Base-by-base conservation (phyloP, 1,140 invertebrate species). In the Drosophila ironensis region DNA sequence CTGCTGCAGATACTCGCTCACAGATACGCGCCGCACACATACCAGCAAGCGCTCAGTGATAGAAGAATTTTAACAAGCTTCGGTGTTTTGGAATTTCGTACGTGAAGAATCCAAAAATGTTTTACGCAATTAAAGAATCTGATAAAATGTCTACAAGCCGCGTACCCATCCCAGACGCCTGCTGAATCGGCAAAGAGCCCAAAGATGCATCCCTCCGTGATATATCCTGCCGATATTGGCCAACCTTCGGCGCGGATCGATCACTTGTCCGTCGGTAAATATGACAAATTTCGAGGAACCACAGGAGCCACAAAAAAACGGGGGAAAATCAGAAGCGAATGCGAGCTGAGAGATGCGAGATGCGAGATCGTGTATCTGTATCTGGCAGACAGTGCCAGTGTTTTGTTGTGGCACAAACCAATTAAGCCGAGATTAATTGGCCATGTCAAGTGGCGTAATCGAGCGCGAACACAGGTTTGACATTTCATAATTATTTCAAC, bases 51-150 rank as follows among this genome's bases (percentile, higher is more conserved):
- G 48, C 42, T 35, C 68, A 82, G 61, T 82, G 80, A 86, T 86
- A 86, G 80, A 86, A 86, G 80, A 86, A 86, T 86, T 86, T 86
- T 86, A 86, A 86, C 80, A 86, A 86, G 80, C 74, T 86, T 38
- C 80, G 80, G 80, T 86, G 80, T 86, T 82, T 86, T 56, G 80
- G 80, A 86, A 86, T 86, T 86, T 86, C 80, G 74, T 84, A 86
- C 80, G 80, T 86, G 80, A 86, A 86, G 80, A 86, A 86, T 86
- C 81, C 80, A 86, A 86, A 86, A 86, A 86, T 86, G 80, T 86
- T 86, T 86, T 86, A 86, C 80, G 80, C 80, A 86, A 86, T 86
- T 86, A 86, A 86, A 80, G 80, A 86, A 86, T 86, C 80, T 86
- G 80, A 86, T 86, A 86, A 86, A 86, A 86, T 86, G 78, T 86